A percentile compares a stretch with the other conserved stretches of the same genome.
These are phyloP conservation scores for Cephus sareptanus DNA, from an alignment of 2,888 invertebrate species.

Conservation along the genomic window DNA sequence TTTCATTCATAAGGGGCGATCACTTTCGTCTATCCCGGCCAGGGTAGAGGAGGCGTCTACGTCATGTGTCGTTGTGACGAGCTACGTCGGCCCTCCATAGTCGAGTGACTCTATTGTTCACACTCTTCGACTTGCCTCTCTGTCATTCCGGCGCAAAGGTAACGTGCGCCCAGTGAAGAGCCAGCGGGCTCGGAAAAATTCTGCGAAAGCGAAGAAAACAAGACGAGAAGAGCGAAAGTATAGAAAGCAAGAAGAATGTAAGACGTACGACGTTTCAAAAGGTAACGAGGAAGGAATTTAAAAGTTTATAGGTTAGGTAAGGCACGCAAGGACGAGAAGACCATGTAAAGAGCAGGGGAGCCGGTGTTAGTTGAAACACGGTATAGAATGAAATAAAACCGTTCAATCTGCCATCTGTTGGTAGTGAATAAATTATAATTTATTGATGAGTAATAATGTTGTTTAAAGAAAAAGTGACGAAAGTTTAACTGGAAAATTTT, in stretches of 20 bases:
- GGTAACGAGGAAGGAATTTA: not conserved
- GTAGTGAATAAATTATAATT: too few relatives aligned
- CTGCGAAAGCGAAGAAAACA: not conserved
- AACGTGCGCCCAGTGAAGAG: not conserved
- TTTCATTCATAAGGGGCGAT: slow-evolving; percentile 41
- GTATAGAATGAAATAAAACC: too few relatives aligned
- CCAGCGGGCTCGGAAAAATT: not conserved
- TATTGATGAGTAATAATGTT: too few relatives aligned
- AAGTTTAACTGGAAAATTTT: too few relatives aligned
- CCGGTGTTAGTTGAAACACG: too few relatives aligned
- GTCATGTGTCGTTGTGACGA: not conserved
- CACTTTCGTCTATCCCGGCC: slow-evolving; percentile 35
- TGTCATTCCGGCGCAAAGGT: not conserved
- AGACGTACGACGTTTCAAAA: not conserved
- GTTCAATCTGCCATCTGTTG: too few relatives aligned
- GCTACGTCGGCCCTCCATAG: not conserved
- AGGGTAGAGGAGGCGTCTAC: not conserved
- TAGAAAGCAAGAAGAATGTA: not conserved
- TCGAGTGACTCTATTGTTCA: not conserved
- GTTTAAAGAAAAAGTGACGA: too few relatives aligned
- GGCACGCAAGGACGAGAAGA: not conserved
- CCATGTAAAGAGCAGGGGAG: not conserved
- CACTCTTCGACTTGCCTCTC: not conserved
- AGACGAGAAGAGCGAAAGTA: slow-evolving; percentile 3
- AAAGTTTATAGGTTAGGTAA: not conserved